These are phyloP conservation scores for Anser cygnoides DNA, from an alignment of 2,113 vertebrate genomes.

Conservation along the genomic window DNA sequence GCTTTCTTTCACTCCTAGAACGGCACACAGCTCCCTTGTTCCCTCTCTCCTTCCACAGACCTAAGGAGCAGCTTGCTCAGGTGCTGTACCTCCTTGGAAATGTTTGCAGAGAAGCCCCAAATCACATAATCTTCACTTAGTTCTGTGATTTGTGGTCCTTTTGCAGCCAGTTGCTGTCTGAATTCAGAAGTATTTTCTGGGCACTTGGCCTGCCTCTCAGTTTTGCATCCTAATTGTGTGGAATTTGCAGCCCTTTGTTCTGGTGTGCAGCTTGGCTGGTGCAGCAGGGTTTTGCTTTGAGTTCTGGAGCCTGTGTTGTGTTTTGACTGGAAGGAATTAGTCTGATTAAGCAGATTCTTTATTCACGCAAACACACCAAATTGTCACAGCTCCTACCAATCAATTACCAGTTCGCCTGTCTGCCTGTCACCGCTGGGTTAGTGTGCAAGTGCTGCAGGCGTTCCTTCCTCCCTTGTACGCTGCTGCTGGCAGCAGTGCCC, in stretches of 20 bases:
- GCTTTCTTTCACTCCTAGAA: neutral
- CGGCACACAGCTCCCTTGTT: neutral
- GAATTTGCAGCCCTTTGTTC: conserved; percentile 52
- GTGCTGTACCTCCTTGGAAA: neutral
- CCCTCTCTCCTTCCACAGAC: neutral
- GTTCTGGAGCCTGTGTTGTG: conserved; percentile 49
- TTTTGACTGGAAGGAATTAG: conserved; percentile 64
- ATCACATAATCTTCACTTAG: neutral
- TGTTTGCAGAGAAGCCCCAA: neutral
- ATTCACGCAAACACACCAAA: conserved; percentile 56
- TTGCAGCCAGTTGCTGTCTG: neutral
- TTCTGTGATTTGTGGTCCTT: neutral
- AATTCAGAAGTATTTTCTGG: conserved; percentile 53
- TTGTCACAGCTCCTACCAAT: conserved; percentile 37
- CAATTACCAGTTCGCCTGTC: conserved; percentile 37
- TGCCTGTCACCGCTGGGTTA: neutral
- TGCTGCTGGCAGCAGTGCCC: neutral
- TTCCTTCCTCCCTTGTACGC: neutral
- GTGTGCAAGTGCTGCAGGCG: neutral
- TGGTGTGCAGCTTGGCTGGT: conserved; percentile 44
- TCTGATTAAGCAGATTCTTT: conserved; percentile 63
- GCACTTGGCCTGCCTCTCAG: conserved; percentile 34
- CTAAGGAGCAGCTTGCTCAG: neutral
- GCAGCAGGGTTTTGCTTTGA: conserved; percentile 32
- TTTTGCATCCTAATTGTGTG: conserved; percentile 48